Evolutionary conservation across 1,140 invertebrate genomes (phyloP).

Genomic region (Oncopodura yosiiana): DNA sequence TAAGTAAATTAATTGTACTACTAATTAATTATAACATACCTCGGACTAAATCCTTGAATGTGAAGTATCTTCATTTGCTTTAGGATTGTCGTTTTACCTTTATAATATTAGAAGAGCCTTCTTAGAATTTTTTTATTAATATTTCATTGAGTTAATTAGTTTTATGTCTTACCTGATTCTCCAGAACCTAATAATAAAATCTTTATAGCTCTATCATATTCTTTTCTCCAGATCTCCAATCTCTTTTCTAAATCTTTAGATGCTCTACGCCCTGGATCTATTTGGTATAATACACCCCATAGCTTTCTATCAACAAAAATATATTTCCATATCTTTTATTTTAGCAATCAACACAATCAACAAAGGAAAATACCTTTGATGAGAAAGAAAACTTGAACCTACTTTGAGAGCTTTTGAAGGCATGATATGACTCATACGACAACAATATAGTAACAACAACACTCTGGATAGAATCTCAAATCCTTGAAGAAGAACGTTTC

Average conservation of each 20-base stretch:
- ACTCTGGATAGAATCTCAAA: too few species aligned
- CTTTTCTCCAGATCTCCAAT: conserved; percentile 40
- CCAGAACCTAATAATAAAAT: conserved; percentile 53
- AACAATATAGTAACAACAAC: too few species aligned
- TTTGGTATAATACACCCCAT: conserved; percentile 31
- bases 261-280: conserved; percentile 25
- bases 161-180: too few species aligned
- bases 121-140: too few species aligned
- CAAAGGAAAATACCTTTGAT: too few species aligned
- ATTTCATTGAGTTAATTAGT: too few species aligned
- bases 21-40: conserved; percentile 38
- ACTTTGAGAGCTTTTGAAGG: conserved; percentile 2
- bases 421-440: too few species aligned
- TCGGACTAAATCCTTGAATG: conserved; percentile 55
- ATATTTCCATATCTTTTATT: background rate
- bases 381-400: background rate
- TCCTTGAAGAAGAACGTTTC: too few species aligned
- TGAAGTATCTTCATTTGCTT: conserved; percentile 75
- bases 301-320: conserved; percentile 11
- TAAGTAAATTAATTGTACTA: background rate
- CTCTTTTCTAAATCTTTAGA: conserved; percentile 39
- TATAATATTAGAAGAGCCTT: too few species aligned
- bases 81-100: conserved; percentile 68
- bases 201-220: conserved; percentile 48
- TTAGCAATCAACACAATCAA: too few species aligned